These are phyloP conservation scores for Actinernus sp. DNA, from an alignment of 92 coral and sea anemone genomes.

Conservation along the genomic window DNA sequence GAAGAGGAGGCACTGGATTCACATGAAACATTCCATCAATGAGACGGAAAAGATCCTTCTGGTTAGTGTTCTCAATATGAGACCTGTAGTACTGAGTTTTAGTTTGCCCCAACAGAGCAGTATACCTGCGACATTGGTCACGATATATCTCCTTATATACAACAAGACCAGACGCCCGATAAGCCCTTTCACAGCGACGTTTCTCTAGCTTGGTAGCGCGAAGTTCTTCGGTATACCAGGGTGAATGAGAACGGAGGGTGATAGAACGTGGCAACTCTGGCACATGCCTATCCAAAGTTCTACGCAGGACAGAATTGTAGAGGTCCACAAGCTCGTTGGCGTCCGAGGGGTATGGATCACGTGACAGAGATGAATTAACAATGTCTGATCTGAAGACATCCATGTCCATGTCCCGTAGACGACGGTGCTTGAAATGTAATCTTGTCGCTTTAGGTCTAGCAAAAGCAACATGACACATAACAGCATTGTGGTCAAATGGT, in stretches of 20 bases:
- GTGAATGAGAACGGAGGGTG: conserved; percentile 30
- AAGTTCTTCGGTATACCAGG: too few species aligned
- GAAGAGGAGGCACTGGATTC: conserved; percentile 19
- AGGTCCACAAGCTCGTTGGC: conserved; percentile 24
- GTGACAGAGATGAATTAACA: conserved; percentile 2
- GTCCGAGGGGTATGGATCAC: conserved; percentile 6
- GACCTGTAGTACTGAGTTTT: conserved; percentile 28
- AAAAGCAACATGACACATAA: conserved; percentile 19
- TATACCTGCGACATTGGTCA: conserved; percentile 16
- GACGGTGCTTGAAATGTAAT: conserved; percentile 23
- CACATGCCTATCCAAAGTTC: conserved; percentile 36
- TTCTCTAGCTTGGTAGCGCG: conserved; percentile 33
- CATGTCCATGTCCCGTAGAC: conserved; percentile 27
- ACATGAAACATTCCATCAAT: conserved; percentile 18
- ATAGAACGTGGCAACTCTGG: conserved; percentile 34
- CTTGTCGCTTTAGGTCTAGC: conserved; percentile 26
- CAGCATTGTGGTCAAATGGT: not conserved
- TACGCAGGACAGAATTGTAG: conserved; percentile 36
- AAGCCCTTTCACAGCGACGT: too few species aligned
- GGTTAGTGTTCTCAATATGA: conserved; percentile 18
- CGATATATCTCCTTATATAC: conserved; percentile 49
- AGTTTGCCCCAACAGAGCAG: conserved; percentile 8
- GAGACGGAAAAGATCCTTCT: conserved; percentile 24
- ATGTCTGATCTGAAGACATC: conserved; percentile 23
- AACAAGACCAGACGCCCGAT: too few species aligned